Percentiles rank a stretch among this genome's conserved stretches.
phyloP scores from a whole-genome alignment of 1,140 invertebrate species.

The Drosophila azteca region DNA sequence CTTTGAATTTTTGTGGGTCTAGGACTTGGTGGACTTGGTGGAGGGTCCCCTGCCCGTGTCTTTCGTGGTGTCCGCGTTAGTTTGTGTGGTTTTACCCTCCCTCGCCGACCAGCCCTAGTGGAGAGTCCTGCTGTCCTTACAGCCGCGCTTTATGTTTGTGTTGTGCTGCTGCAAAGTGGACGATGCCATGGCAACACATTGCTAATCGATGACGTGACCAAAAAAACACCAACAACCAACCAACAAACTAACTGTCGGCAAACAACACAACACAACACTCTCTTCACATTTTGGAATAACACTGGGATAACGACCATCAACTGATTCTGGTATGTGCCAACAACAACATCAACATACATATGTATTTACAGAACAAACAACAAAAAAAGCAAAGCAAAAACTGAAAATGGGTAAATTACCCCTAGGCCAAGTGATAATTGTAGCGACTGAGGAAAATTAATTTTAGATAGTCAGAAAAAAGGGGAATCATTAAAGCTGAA shows the following conservation, averaged over 20 bases:
- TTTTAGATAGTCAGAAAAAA: slow-evolving; percentile 39
- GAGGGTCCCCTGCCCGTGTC: too few relatives aligned
- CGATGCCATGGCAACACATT: slow-evolving; percentile 76
- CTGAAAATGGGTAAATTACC: slow-evolving; percentile 9
- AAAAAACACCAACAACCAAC: slow-evolving; percentile 40
- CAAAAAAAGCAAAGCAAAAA: too few relatives aligned
- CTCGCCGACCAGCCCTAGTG: neutral
- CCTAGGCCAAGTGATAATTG: slow-evolving; percentile 26
- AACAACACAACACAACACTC: slow-evolving; percentile 9
- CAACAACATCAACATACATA: too few relatives aligned
- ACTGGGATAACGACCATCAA: slow-evolving; percentile 82
- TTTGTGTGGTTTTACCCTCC: slow-evolving; percentile 43
- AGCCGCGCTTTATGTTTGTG: slow-evolving; percentile 40
- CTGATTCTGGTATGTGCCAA: slow-evolving; percentile 59
- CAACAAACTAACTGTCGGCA: slow-evolving; percentile 18
- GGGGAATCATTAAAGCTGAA: too few relatives aligned
- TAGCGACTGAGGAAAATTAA: slow-evolving; percentile 20
- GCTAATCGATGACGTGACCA: slow-evolving; percentile 81
- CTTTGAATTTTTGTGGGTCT: slow-evolving; percentile 49
- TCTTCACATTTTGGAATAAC: slow-evolving; percentile 68
- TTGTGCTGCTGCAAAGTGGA: slow-evolving; percentile 66
- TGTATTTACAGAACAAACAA: slow-evolving; percentile 29
- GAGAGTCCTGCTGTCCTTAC: too few relatives aligned
- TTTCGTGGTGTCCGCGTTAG: slow-evolving; percentile 27
- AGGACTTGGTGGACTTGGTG: too few relatives aligned